Evolutionary conservation across 1,140 invertebrate species (phyloP).

Genomic region (Lordiphosa stackelbergi): DNA sequence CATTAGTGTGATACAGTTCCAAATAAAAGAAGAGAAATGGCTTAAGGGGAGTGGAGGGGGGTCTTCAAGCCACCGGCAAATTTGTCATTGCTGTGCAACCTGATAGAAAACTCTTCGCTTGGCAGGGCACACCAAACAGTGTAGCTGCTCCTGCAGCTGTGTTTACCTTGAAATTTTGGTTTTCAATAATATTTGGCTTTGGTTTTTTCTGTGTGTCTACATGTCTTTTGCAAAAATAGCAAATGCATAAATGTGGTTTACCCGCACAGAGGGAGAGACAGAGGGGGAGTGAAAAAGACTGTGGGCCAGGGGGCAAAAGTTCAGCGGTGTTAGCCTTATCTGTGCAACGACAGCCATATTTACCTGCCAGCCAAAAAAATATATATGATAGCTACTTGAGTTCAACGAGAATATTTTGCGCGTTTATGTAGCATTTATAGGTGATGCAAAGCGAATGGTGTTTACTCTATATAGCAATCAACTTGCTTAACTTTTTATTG

Average conservation of each 20-base stretch:
- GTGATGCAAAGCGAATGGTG: background rate
- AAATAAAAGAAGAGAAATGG: conserved; percentile 27
- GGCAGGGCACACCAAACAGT: conserved; percentile 25
- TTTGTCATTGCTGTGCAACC: conserved; percentile 21
- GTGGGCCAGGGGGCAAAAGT: conserved; percentile 31
- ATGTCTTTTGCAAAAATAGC: conserved; percentile 68
- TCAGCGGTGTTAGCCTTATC: conserved; percentile 61
- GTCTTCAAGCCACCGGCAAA: conserved; percentile 6
- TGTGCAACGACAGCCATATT: conserved; percentile 69
- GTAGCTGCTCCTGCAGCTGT: conserved; percentile 46
- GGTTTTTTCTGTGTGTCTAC: conserved; percentile 46
- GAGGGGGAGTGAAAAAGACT: background rate
- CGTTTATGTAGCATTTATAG: conserved; percentile 23
- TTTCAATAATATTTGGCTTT: conserved; percentile 70
- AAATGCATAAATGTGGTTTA: conserved; percentile 64
- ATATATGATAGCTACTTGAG: conserved; percentile 63
- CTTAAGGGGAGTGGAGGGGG: conserved; percentile 16
- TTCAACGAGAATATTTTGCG: conserved; percentile 39
- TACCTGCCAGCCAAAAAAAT: conserved; percentile 58
- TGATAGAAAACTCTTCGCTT: conserved; percentile 23
- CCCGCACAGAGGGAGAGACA: conserved; percentile 7
- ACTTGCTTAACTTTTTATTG: too few species aligned
- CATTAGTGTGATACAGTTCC: conserved; percentile 37
- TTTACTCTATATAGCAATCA: background rate
- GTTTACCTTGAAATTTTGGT: conserved; percentile 67